phyloP scores from a whole-genome alignment of 2,888 invertebrate genomes.

The Phengaris arion region DNA sequence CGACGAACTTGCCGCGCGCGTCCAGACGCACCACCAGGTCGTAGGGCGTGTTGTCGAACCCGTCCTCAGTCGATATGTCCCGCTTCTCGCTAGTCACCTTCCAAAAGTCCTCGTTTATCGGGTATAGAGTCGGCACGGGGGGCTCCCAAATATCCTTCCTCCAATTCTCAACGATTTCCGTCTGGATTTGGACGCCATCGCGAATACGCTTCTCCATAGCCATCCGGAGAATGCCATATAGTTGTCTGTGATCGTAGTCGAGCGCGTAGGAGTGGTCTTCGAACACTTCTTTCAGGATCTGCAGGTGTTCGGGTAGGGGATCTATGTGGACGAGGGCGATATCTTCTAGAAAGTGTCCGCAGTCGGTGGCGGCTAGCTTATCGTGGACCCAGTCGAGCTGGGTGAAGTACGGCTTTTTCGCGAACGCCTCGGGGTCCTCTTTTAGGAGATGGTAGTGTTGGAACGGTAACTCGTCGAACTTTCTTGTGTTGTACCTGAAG shows the following conservation, averaged over 20 bases:
- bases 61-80: conserved; percentile 59
- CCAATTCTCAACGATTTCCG: conserved; percentile 67
- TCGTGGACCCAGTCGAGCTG: conserved; percentile 89
- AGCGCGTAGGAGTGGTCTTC: conserved; percentile 85
- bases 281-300: conserved; percentile 83
- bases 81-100: conserved; percentile 58
- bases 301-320: conserved; percentile 73
- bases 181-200: conserved; percentile 57
- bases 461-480: conserved; percentile 90
- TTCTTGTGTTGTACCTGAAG: conserved; percentile 86
- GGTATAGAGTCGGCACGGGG: conserved; percentile 81
- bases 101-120: conserved; percentile 71
- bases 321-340: conserved; percentile 79
- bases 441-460: conserved; percentile 83
- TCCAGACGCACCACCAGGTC: conserved; percentile 83
- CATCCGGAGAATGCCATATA: conserved; percentile 82
- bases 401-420: conserved; percentile 84
- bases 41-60: conserved; percentile 73
- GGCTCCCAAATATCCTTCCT: conserved; percentile 72
- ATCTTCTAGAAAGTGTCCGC: conserved; percentile 88
- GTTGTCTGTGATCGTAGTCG: conserved; percentile 89
- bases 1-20: conserved; percentile 84
- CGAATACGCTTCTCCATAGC: conserved; percentile 63
- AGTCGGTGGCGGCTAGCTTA: conserved; percentile 88
- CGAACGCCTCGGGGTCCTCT: conserved; percentile 77